Conservation (phyloP, 2,888 invertebrate genomes). For the Rugalucina vietnamica region DNA sequence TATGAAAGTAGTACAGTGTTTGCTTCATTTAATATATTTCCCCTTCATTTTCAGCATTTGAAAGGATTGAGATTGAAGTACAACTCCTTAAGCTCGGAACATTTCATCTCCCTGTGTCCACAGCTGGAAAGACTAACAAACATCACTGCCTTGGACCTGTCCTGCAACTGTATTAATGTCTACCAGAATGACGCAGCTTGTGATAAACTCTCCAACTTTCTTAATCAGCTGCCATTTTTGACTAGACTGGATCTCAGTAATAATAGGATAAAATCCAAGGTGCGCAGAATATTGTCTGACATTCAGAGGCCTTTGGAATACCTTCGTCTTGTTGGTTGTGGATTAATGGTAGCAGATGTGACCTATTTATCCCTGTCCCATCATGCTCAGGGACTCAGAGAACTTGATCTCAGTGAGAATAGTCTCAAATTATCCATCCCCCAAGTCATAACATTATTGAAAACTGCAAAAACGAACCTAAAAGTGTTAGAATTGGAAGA, state of each 20-base stretch:
- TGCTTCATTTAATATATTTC: no score
- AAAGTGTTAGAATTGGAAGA: conserved; percentile 78
- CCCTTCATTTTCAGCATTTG: conserved; percentile 74
- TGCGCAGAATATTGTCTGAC: conserved; percentile 68
- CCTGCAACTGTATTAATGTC: conserved; percentile 78
- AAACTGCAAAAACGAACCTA: conserved; percentile 55
- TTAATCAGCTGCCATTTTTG: conserved; percentile 68
- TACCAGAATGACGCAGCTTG: conserved; percentile 67
- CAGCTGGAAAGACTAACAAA: conserved; percentile 70
- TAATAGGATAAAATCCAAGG: conserved; percentile 75
- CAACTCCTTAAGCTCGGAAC: conserved; percentile 76
- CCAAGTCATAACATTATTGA: conserved; percentile 62
- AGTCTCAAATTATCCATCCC: conserved; percentile 53
- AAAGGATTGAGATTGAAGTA: conserved; percentile 78
- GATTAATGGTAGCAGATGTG: conserved; percentile 74
- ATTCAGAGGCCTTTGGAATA: conserved; percentile 72
- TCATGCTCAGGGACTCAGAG: conserved; percentile 69
- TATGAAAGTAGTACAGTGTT: no score
- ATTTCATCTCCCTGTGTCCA: conserved; percentile 74
- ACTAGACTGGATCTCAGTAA: conserved; percentile 80
- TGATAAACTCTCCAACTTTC: conserved; percentile 63
- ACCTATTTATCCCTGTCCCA: conserved; percentile 73
- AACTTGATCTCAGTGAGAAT: conserved; percentile 81
- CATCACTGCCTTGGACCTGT: conserved; percentile 79
- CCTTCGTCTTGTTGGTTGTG: conserved; percentile 77